A percentile compares a stretch with the other conserved stretches of the same genome.
These are phyloP conservation scores for Pseudomugil gertrudae DNA, from an alignment of 2,797 vertebrate genomes.

Conservation along the genomic window DNA sequence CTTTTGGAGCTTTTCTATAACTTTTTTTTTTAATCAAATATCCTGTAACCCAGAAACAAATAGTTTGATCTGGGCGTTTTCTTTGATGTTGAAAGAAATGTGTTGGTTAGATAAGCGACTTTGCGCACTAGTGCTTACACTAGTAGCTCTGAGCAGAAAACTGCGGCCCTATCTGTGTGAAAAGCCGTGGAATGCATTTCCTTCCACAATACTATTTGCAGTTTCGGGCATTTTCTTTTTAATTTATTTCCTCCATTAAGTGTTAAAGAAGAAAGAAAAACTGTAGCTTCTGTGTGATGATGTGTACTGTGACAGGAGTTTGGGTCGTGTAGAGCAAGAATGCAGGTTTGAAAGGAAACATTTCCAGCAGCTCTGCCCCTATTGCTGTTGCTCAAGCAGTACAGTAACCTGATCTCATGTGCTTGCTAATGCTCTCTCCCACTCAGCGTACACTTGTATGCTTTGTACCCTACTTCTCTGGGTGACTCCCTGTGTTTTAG, in stretches of 20 bases:
- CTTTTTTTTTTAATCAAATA: neutral
- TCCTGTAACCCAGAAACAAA: conserved; percentile 5
- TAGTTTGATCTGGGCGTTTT: neutral
- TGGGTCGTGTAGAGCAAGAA: conserved; percentile 11
- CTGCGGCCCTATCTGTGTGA: neutral
- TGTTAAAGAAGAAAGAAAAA: neutral
- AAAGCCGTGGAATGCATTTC: neutral
- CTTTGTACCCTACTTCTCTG: conserved; percentile 14
- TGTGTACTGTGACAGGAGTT: neutral
- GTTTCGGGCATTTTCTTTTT: neutral
- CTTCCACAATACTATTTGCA: neutral
- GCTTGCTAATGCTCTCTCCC: conserved; percentile 28
- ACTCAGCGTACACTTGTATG: conserved; percentile 19
- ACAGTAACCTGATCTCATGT: conserved; percentile 22
- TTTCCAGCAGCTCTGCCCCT: conserved; percentile 6
- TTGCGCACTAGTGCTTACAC: neutral
- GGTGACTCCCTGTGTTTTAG: no score
- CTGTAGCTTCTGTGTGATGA: neutral
- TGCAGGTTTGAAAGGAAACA: conserved; percentile 4
- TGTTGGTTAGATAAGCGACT: neutral
- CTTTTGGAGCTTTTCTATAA: neutral
- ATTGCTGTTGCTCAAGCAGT: neutral
- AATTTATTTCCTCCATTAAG: neutral
- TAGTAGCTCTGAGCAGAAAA: neutral
- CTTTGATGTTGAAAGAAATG: neutral